phyloP scores from a whole-genome alignment of 2,113 vertebrate genomes.

The Serilophus lunatus region DNA sequence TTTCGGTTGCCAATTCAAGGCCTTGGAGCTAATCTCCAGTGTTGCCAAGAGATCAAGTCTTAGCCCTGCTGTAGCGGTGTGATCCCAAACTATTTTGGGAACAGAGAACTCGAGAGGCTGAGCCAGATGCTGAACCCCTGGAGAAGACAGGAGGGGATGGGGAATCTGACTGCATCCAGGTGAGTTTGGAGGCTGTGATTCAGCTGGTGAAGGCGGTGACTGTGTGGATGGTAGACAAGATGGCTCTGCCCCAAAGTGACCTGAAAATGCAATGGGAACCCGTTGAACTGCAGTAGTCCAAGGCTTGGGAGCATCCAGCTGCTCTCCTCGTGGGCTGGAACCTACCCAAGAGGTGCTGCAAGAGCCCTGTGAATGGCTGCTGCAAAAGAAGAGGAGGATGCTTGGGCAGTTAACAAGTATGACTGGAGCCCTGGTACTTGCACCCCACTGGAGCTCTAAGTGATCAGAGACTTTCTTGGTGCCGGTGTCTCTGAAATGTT shows the following conservation, averaged over 20 bases:
- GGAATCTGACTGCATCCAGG: background rate
- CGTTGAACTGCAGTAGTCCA: background rate
- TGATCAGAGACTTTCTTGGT: background rate
- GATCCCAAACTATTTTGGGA: background rate
- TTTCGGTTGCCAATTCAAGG: background rate
- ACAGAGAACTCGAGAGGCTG: background rate
- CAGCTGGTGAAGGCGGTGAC: background rate
- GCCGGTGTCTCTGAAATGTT: background rate
- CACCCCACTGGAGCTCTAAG: background rate
- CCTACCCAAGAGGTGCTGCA: accelerated
- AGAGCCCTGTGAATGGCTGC: accelerated
- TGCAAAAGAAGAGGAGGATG: background rate
- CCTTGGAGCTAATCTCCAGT: background rate
- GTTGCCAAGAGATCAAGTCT: background rate
- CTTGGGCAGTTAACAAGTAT: background rate
- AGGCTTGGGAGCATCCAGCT: background rate
- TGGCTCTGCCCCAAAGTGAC: background rate
- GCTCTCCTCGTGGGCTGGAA: background rate
- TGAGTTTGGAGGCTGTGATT: background rate
- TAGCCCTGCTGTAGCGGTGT: background rate
- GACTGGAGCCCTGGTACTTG: background rate
- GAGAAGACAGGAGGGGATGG: background rate
- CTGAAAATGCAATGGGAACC: background rate
- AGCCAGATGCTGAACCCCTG: background rate
- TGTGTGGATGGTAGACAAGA: background rate